Percentiles rank a stretch among this genome's conserved stretches.
These are phyloP conservation scores for Apodemia hepburni DNA, from an alignment of 2,888 invertebrate species.

Conservation along the genomic window DNA sequence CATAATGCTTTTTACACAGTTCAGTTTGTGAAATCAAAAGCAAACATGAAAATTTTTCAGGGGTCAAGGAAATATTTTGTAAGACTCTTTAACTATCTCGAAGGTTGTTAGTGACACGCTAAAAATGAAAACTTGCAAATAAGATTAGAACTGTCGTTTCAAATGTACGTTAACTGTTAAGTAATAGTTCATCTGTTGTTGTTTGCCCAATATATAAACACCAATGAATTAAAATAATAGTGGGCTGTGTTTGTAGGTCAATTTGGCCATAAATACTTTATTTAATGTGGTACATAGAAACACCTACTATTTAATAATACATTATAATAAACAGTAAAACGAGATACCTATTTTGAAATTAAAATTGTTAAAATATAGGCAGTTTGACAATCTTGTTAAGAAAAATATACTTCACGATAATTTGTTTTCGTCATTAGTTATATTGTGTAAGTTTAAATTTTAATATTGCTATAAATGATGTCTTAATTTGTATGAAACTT, in stretches of 20 bases:
- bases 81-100: constrained; percentile 49
- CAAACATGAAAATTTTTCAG: constrained; percentile 28
- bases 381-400: too few species aligned
- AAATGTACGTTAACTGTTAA: constrained; percentile 48
- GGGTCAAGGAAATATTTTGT: constrained; percentile 38
- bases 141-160: constrained; percentile 38
- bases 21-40: constrained; percentile 11
- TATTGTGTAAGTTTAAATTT: not conserved
- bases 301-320: too few species aligned
- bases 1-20: constrained; percentile 19
- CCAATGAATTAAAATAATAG: not conserved
- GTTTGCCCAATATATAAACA: not conserved
- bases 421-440: not conserved
- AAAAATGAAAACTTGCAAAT: constrained; percentile 74
- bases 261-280: not conserved
- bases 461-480: not conserved
- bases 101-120: constrained; percentile 58
- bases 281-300: not conserved
- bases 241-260: not conserved
- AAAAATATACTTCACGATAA: too few species aligned
- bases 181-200: constrained; percentile 35
- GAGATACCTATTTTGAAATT: too few species aligned
- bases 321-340: too few species aligned
- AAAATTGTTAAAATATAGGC: too few species aligned
- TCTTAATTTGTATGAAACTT: not conserved